These are phyloP conservation scores for Leucozona laternaria DNA, from an alignment of 2,888 invertebrate genomes.

Conservation along the genomic window DNA sequence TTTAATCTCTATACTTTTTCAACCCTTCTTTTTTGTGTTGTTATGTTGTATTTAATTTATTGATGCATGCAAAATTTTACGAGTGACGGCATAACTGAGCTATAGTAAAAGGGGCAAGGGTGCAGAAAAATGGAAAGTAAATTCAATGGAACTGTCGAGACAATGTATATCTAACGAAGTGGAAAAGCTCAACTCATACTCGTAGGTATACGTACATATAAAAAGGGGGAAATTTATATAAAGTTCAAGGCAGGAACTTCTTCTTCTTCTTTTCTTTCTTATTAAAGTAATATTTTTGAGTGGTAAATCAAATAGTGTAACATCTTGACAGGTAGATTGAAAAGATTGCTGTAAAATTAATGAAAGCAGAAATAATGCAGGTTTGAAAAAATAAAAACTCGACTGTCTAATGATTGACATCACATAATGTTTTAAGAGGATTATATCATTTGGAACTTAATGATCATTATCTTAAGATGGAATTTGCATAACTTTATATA, in stretches of 20 bases:
- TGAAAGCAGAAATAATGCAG: background rate
- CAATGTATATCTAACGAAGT: conserved; percentile 69
- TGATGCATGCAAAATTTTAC: conserved; percentile 66
- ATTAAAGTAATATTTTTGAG: conserved; percentile 12
- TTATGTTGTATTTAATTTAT: conserved; percentile 64
- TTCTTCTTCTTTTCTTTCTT: background rate
- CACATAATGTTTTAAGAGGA: conserved; percentile 10
- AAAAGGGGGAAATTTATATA: background rate
- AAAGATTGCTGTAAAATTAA: conserved; percentile 22
- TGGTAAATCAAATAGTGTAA: conserved; percentile 28
- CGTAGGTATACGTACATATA: no score
- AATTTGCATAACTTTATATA: background rate
- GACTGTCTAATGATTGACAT: conserved; percentile 5
- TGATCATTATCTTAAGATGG: background rate
- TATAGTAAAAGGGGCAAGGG: background rate
- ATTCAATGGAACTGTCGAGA: conserved; percentile 70
- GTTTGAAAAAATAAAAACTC: background rate
- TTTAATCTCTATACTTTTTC: conserved; percentile 16
- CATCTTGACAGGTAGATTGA: conserved; percentile 33
- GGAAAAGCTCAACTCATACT: conserved; percentile 52
- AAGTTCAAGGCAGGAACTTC: conserved; percentile 13
- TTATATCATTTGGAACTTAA: background rate
- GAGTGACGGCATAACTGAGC: conserved; percentile 8
- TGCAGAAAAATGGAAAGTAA: conserved; percentile 34
- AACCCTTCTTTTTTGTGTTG: conserved; percentile 6